Percentiles rank a stretch among this genome's conserved stretches.
Conservation (phyloP, 2,797 vertebrate genomes). For the Loriculus beryllinus region DNA sequence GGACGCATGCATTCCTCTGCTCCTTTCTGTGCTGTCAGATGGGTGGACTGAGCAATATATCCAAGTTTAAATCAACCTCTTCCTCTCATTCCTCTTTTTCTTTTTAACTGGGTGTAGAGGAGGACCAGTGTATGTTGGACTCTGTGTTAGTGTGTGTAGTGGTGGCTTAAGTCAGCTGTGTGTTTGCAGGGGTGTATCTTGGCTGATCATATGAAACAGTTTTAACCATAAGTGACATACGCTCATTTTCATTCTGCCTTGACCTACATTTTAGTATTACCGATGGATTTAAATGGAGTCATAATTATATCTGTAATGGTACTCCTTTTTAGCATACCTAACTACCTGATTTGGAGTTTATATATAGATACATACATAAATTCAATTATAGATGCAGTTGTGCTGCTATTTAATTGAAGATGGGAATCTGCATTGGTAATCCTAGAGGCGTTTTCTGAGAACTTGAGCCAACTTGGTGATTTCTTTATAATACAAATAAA, state of each 20-base stretch:
- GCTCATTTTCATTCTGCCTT: background rate
- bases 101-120: background rate
- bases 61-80: background rate
- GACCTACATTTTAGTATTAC: slow-evolving; percentile 16
- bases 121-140: background rate
- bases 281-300: background rate
- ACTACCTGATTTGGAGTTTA: background rate
- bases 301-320: background rate
- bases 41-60: background rate
- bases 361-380: background rate
- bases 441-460: background rate
- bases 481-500: background rate
- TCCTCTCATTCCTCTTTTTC: background rate
- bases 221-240: background rate
- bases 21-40: background rate
- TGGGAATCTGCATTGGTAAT: background rate
- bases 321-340: background rate
- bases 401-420: background rate
- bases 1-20: background rate
- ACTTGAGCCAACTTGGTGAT: background rate
- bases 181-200: background rate
- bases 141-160: background rate
- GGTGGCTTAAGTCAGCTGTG: background rate
- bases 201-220: background rate
- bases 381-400: background rate